Evolutionary conservation across 2,888 invertebrate species (phyloP).

Genomic region (Lagria hirta): DNA sequence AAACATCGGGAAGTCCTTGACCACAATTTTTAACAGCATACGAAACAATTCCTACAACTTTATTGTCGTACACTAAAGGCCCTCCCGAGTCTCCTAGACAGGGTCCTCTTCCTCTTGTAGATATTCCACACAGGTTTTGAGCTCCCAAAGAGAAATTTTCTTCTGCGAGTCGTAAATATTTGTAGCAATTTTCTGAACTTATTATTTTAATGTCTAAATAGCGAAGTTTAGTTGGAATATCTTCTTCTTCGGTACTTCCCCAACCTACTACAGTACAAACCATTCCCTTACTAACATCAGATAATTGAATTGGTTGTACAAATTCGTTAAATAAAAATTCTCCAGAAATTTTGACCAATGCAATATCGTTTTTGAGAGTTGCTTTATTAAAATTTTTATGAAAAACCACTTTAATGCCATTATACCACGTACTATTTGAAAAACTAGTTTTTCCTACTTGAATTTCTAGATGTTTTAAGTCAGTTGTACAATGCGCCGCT

Average conservation of each 20-base stretch:
- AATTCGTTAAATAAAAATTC: not conserved
- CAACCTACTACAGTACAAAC: not conserved
- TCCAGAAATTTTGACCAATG: not conserved
- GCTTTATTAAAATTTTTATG: not conserved
- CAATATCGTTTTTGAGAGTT: slow-evolving; percentile 1
- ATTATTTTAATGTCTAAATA: not conserved
- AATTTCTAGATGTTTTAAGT: no score
- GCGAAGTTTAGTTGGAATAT: not conserved
- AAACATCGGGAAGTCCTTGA: not conserved
- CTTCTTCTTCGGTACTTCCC: not conserved
- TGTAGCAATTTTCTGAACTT: no score
- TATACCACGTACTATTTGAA: no score
- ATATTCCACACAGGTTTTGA: slow-evolving; percentile 1
- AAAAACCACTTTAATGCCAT: no score
- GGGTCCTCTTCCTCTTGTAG: not conserved
- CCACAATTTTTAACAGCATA: not conserved
- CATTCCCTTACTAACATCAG: not conserved
- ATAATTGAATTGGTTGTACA: not conserved
- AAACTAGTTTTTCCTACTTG: no score
- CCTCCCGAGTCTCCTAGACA: slow-evolving; percentile 3
- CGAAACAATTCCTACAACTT: not conserved
- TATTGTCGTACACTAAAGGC: slow-evolving; percentile 1
- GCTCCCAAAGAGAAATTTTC: not conserved
- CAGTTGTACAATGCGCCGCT: not conserved
- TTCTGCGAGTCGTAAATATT: no score